Evolutionary conservation across 2,797 vertebrate genomes (phyloP).

Genomic region (Xenentodon cancila): DNA sequence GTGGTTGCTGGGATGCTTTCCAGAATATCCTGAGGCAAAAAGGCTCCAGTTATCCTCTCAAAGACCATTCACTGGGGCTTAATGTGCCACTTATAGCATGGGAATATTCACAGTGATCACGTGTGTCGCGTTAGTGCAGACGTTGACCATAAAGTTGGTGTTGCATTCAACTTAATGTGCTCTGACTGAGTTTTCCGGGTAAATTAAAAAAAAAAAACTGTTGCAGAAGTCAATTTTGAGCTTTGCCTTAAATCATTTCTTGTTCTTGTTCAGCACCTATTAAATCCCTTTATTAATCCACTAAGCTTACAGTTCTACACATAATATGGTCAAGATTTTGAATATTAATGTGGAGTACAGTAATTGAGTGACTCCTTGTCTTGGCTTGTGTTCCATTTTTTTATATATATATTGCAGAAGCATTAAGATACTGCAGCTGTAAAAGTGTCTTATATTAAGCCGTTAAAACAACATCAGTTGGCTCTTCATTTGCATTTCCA

Average conservation of each 20-base stretch:
- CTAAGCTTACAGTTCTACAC: not conserved
- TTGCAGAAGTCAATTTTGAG: not conserved
- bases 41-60: not conserved
- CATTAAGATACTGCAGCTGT: slow-evolving; percentile 15
- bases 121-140: not conserved
- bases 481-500: slow-evolving; percentile 35
- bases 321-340: slow-evolving; percentile 8
- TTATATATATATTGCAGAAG: not conserved
- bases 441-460: slow-evolving; percentile 14
- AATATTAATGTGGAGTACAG: not conserved
- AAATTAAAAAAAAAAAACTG: no score
- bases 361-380: slow-evolving; percentile 18
- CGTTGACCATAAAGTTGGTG: not conserved
- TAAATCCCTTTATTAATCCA: not conserved
- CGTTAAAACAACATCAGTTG: slow-evolving; percentile 12
- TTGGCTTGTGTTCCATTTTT: slow-evolving; percentile 7
- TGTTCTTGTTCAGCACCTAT: not conserved
- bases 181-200: not conserved
- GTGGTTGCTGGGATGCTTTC: slow-evolving; percentile 4
- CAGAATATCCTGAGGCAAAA: not conserved
- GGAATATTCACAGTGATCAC: slow-evolving; percentile 1
- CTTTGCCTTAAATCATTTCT: not conserved
- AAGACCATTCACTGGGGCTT: not conserved
- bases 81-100: not conserved
- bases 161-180: not conserved